These are phyloP conservation scores for Linepithema humile DNA, from an alignment of 1,140 invertebrate genomes.

Conservation along the genomic window DNA sequence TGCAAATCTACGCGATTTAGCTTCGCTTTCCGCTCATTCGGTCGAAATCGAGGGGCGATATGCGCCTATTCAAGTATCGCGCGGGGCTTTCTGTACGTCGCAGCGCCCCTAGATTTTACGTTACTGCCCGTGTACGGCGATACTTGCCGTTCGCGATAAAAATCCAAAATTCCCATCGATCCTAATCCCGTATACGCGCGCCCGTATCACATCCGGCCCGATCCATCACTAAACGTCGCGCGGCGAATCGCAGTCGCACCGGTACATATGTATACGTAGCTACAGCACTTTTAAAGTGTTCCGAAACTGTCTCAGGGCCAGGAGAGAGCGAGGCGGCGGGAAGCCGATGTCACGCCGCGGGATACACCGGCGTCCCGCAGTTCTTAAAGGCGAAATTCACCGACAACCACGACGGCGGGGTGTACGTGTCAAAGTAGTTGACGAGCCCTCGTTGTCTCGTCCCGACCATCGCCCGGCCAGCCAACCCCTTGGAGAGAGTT, in stretches of 20 bases:
- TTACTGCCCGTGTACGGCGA: conserved; percentile 26
- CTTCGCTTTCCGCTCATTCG: not conserved
- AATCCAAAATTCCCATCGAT: not conserved
- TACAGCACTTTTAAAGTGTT: conserved; percentile 61
- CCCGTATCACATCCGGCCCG: conserved; percentile 2
- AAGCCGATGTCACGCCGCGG: conserved; percentile 54
- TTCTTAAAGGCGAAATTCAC: conserved; percentile 74
- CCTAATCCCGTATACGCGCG: conserved; percentile 9
- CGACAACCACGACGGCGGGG: conserved; percentile 72
- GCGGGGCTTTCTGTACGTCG: not conserved
- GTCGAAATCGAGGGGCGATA: not conserved
- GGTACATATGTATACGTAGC: not conserved
- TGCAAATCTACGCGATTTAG: not conserved
- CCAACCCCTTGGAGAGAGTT: conserved; percentile 47
- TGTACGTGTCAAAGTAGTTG: conserved; percentile 82
- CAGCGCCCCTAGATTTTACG: not conserved
- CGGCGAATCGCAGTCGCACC: not conserved
- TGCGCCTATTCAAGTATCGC: not conserved
- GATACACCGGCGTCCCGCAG: conserved; percentile 77
- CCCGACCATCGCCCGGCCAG: not conserved
- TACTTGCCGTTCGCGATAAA: conserved; percentile 27
- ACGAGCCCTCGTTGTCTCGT: conserved; percentile 59
- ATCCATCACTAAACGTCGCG: conserved; percentile 49
- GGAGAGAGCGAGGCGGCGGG: conserved; percentile 32
- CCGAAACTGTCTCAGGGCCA: conserved; percentile 49